These are phyloP conservation scores for Masticophis lateralis DNA, from an alignment of 2,797 vertebrate species.

Conservation along the genomic window DNA sequence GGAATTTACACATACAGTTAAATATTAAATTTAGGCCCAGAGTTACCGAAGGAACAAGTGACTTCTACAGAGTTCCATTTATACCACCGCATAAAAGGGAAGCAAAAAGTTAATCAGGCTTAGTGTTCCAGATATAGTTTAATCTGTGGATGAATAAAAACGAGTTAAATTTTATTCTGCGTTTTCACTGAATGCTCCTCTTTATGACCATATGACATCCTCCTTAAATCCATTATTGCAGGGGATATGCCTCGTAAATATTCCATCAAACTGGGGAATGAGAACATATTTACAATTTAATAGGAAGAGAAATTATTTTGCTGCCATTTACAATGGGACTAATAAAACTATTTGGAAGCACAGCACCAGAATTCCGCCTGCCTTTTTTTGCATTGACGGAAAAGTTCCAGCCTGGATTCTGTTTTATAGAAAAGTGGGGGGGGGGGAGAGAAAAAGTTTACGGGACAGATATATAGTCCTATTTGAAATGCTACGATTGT, in stretches of 20 bases:
- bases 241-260: slow-evolving; percentile 42
- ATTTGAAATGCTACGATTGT: slow-evolving; percentile 63
- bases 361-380: slow-evolving; percentile 50
- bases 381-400: slow-evolving; percentile 50
- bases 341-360: slow-evolving; percentile 51
- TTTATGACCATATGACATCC: slow-evolving; percentile 52
- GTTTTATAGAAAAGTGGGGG: slow-evolving; percentile 3
- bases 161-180: slow-evolving; percentile 62
- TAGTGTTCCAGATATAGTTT: slow-evolving; percentile 55
- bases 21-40: slow-evolving; percentile 46
- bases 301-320: slow-evolving; percentile 49
- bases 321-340: slow-evolving; percentile 36
- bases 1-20: slow-evolving; percentile 42
- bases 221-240: slow-evolving; percentile 57
- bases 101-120: slow-evolving; percentile 49
- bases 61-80: slow-evolving; percentile 42
- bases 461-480: slow-evolving; percentile 48
- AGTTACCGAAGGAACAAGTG: slow-evolving; percentile 29
- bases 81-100: slow-evolving; percentile 52
- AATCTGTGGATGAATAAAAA: slow-evolving; percentile 68
- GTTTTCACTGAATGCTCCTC: slow-evolving; percentile 59
- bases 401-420: slow-evolving; percentile 62
- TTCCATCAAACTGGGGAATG: slow-evolving; percentile 59
- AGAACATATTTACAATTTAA: slow-evolving; percentile 45
- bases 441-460: slow-evolving; percentile 52